Evolutionary conservation across 2,113 vertebrate species (phyloP).

Genomic region (Podocnemis expansa): DNA sequence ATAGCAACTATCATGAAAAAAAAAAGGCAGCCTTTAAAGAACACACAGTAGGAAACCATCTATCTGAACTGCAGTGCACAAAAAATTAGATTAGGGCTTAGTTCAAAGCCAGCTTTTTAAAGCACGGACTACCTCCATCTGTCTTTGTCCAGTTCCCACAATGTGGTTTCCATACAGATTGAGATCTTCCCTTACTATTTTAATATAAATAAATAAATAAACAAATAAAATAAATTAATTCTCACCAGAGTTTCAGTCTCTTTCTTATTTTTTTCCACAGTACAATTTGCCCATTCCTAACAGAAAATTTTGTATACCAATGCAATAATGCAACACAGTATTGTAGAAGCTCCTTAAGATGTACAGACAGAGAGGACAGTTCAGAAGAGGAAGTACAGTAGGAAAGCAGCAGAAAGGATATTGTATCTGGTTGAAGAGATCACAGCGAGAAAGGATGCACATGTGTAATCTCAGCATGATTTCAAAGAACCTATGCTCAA

Average conservation of each 20-base stretch:
- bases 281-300: background rate
- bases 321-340: background rate
- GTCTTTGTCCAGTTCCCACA: fast-evolving
- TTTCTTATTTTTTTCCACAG: background rate
- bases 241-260: background rate
- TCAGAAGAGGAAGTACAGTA: background rate
- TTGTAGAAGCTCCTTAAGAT: background rate
- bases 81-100: background rate
- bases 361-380: background rate
- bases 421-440: background rate
- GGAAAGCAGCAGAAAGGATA: background rate
- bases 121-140: background rate
- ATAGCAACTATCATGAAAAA: background rate
- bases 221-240: background rate
- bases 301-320: background rate
- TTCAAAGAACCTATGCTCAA: background rate
- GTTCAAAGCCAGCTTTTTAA: background rate
- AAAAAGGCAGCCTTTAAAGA: background rate
- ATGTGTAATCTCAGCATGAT: background rate
- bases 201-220: background rate
- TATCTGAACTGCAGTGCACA: background rate
- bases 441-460: background rate
- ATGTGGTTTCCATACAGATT: no score
- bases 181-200: background rate
- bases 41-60: background rate